Evolutionary conservation across 2,888 invertebrate species (phyloP), one percentile per base, ranked within the genome.

Genomic region (Nomada flava): DNA sequence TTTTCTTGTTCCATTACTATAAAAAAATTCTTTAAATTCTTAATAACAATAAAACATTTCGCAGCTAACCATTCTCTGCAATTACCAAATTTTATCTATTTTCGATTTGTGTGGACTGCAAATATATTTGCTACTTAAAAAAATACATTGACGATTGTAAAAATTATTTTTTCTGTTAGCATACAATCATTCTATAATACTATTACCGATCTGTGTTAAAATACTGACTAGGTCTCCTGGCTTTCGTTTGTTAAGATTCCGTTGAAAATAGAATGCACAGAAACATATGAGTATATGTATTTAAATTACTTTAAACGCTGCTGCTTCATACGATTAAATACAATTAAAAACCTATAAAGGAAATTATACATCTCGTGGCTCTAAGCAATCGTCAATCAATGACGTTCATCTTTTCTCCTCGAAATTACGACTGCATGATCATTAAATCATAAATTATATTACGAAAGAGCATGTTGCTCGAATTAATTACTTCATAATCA

Each of bases 221-320:
- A 77, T 74, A 82, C 68, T 72, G 74, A 77, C 64, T 72, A 76
- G 79, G 74, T 50, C 63, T 69, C 65, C 42, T 47, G 57, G 7
- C 29, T 69, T 29, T 52, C 23, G 7, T 55, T 36, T 47, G 26
- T 63, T 65, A 76, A 52, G 11, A 64, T 36, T 73, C 52, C 18
- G 9, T 67, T 20, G 11, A 20, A 70, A 57, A 29, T 73, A 65
- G 59, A 73, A 62, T 68, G 55, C 52, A 44, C 42, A 23, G 44
- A 26, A 26, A 23, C 15, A 59, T 50, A 52, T 69, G 57, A 52
- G 23, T 74, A 36, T 9, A n/a, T n/a, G n/a, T n/a, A 50, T 59
- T 23, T 73, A 81, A 81, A 81, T 73, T 50, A 64, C 69, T 73
- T 68, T 4, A 29, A 73, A 47, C 5, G 59, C 64, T 23, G 55